A percentile compares a stretch with the other conserved stretches of the same genome.
These are phyloP conservation scores for Melanaphis sacchari DNA, from an alignment of 1,140 invertebrate genomes.

Conservation along the genomic window DNA sequence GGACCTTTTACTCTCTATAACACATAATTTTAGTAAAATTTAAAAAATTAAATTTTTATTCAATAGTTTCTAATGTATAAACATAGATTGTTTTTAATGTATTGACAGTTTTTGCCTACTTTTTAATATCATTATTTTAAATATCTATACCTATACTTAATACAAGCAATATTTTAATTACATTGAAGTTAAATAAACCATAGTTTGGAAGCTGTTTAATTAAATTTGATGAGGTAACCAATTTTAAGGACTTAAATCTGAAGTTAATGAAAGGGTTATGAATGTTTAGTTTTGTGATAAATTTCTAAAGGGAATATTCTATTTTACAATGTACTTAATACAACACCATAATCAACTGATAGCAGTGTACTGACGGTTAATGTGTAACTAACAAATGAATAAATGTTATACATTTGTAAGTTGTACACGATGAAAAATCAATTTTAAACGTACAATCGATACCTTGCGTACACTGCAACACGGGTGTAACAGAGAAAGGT, in stretches of 20 bases:
- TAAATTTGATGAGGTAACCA: background rate
- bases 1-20: constrained; percentile 66
- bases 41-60: background rate
- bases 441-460: background rate
- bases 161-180: background rate
- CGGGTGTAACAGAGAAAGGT: background rate
- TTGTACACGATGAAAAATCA: background rate
- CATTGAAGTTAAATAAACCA: background rate
- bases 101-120: background rate
- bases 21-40: background rate
- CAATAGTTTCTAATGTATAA: background rate
- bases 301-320: background rate
- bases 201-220: background rate
- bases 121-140: background rate
- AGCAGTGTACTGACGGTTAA: background rate
- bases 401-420: background rate
- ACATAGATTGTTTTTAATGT: background rate
- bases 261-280: background rate
- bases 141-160: background rate
- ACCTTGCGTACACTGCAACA: background rate
- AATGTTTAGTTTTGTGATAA: background rate
- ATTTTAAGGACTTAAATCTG: background rate
- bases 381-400: background rate
- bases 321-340: background rate
- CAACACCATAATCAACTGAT: background rate